phyloP scores from a whole-genome alignment of 2,797 vertebrate genomes.

The Lepilemur ruficaudatus region DNA sequence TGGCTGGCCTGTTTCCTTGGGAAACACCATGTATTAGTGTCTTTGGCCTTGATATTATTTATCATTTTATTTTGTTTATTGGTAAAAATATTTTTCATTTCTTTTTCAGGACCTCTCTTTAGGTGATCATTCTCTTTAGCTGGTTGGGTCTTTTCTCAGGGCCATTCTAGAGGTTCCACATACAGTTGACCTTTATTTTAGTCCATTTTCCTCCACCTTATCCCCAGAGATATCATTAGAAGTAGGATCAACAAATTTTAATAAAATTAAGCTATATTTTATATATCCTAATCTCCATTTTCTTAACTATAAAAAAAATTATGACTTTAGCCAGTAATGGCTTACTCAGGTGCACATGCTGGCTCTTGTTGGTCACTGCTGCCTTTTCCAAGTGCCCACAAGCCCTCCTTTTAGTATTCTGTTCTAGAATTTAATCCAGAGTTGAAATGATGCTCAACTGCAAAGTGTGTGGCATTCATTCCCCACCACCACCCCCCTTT shows the following conservation, averaged over 20 bases:
- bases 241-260: not conserved
- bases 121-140: not conserved
- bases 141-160: not conserved
- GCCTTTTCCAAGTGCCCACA: not conserved
- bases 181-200: not conserved
- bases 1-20: not conserved
- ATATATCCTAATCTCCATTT: not conserved
- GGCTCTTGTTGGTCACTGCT: not conserved
- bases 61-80: conserved; percentile 17
- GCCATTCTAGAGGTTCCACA: not conserved
- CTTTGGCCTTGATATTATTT: not conserved
- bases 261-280: not conserved
- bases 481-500: not conserved
- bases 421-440: not conserved
- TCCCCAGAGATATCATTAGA: not conserved
- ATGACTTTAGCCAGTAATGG: not conserved
- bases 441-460: not conserved
- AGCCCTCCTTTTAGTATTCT: not conserved
- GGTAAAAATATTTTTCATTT: conserved; percentile 2
- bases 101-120: conserved; percentile 4
- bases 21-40: not conserved
- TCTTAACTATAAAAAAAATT: not conserved
- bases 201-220: not conserved
- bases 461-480: not conserved
- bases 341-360: not conserved